Base-by-base conservation (phyloP, 2,797 vertebrate species). In the Poeciliopsis infans region DNA sequence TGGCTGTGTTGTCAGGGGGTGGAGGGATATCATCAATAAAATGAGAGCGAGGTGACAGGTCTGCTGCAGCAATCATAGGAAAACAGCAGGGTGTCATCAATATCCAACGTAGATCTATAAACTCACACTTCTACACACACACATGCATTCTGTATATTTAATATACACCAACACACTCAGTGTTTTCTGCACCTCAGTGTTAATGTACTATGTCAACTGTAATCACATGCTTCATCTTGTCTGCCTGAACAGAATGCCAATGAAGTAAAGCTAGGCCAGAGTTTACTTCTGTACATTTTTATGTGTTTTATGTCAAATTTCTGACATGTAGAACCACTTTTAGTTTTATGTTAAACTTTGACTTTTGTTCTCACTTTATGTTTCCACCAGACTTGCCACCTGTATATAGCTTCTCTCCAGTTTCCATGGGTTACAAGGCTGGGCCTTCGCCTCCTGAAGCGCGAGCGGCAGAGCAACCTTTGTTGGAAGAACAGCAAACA, bases 11-110 rank as follows among this genome's bases (percentile, higher is more conserved):
- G 95, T 96, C 94, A 94, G 89, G 91, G 90, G 94, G 95, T 86
- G 94, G 94, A 95, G 94, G 95, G 93, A 95, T 95, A 95, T 92
- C 95, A 96, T 96, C 95, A 96, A 96, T 97, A 96, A 96, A 92
- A 91, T 74, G 87, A 90, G 88, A 75, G 82, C 88, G 92, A 81
- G 93, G 94, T 95, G 96, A 96, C 94, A 94, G 94, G 90, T 90
- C 93, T 84, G 86, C 88, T 66, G 85, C 92, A 92, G 95, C 95
- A 96, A 96, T 96, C 95, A 95, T 93, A 94, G 88, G 85, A 85
- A 94, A 92, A 93, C 91, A 92, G 94, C 93, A 92, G 89, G 91
- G 93, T 92, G 94, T 95, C 95, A 96, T 96, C 95, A 96, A 95
- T 96, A 96, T 94, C 94, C 88, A 82, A 91, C 86, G 83, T 88